These are phyloP conservation scores for Gopherus evgoodei DNA, from an alignment of 2,113 vertebrate species.

Conservation along the genomic window DNA sequence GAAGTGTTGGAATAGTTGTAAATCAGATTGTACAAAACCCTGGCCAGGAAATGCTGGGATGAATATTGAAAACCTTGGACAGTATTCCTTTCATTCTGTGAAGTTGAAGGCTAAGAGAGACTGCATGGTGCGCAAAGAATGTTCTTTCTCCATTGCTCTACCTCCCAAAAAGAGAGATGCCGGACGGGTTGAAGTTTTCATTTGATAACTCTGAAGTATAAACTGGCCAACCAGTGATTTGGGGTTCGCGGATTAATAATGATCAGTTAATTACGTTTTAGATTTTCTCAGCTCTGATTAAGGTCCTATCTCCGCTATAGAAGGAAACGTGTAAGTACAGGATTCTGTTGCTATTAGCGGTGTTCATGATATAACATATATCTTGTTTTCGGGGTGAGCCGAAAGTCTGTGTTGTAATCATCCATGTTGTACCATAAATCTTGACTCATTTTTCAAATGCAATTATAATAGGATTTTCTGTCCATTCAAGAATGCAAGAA, in stretches of 20 bases:
- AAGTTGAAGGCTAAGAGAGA: background rate
- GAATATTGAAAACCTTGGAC: background rate
- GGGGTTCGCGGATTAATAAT: fast-evolving
- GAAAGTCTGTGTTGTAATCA: background rate
- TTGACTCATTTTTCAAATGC: background rate
- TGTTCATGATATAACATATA: background rate
- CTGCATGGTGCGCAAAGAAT: background rate
- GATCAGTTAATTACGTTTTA: background rate
- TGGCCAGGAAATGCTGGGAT: background rate
- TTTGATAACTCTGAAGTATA: fast-evolving
- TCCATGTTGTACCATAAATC: background rate
- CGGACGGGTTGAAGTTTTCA: fast-evolving
- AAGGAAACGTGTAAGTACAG: background rate
- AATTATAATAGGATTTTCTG: background rate
- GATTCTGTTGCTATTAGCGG: background rate
- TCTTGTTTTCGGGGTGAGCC: background rate
- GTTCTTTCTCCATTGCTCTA: fast-evolving
- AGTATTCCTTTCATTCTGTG: background rate
- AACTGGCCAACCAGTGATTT: fast-evolving
- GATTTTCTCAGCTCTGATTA: background rate
- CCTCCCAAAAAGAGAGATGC: fast-evolving
- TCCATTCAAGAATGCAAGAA: background rate
- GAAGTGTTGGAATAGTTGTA: background rate
- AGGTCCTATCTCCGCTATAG: background rate
- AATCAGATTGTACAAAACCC: background rate